Evolutionary conservation across 1,140 invertebrate species (phyloP), one percentile per base, ranked within the genome.

Genomic region (Antheraea mylitta): DNA sequence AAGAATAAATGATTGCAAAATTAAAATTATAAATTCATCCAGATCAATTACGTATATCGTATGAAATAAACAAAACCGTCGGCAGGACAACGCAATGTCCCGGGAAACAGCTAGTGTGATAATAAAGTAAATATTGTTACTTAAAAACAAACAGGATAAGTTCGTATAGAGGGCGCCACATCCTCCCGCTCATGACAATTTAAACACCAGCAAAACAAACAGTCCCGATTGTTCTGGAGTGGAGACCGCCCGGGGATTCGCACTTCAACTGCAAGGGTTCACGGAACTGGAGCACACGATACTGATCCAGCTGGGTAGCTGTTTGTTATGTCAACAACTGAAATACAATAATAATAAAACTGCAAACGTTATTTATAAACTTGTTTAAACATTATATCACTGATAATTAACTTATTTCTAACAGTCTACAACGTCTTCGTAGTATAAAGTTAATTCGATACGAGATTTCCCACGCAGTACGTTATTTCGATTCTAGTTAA

Each of bases 141-240:
- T 42, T 5, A 53, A 16, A 53, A 53, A 13, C 4, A 53, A n/a
- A 53, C 16, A 9, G 45, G 16, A 16, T 16, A 53, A 13, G 16
- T 53, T 6, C 45, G 45, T 53, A 16, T 53, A 42, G 45, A 53
- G 59, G 68, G 37, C 60, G 62, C 69, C 70, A 72, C 22, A 79
- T 72, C 78, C 18, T 53, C 45, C 45, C 9, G 45, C 16, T 11
- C 45, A 4, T 19, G 45, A 10, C 64, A 84, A 79, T 85, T 80
- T 77, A 83, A 85, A 87, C 79, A 85, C 82, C 78, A 82, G 79
- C 81, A 87, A 89, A 86, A 83, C 82, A 89, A 90, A 90, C 83
- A 87, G 78, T 67, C 62, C 59, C 62, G 70, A 87, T 81, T 71
- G 77, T 68, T 22, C 4, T 64, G 13, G 48, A 66, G 64, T 66